A percentile compares a stretch with the other conserved stretches of the same genome.
Evolutionary conservation across 2,797 vertebrate species (phyloP).

Genomic region (Myiotriccus ornatus): DNA sequence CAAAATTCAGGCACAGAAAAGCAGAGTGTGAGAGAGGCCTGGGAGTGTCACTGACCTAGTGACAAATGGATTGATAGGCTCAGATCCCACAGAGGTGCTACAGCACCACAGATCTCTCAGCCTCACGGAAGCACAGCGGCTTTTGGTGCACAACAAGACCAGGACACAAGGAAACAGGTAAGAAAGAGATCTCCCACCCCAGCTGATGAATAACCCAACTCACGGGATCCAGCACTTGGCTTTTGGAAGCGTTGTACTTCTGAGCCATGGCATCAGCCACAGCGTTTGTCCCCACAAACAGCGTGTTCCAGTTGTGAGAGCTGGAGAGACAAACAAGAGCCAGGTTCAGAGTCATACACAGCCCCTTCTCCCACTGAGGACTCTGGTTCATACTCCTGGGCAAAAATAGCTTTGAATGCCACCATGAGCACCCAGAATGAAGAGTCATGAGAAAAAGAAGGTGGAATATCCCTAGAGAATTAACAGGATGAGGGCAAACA

Average conservation of each 20-base stretch:
- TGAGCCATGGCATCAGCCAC: constrained; percentile 93
- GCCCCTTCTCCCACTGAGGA: background rate
- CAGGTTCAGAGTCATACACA: background rate
- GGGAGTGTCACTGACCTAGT: background rate
- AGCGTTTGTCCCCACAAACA: constrained; percentile 92
- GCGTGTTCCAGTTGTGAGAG: constrained; percentile 94
- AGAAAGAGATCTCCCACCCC: background rate
- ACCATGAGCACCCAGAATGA: background rate
- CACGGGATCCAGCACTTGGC: constrained; percentile 93
- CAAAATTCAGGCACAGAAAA: background rate
- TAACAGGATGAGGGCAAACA: background rate
- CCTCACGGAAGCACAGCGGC: fast-evolving
- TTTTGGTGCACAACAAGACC: background rate
- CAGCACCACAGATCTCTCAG: background rate
- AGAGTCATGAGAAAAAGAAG: background rate
- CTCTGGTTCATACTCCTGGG: background rate
- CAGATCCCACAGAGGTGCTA: background rate
- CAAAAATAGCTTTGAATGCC: background rate
- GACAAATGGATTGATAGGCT: background rate
- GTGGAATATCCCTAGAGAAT: background rate
- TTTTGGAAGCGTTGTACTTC: constrained; percentile 93
- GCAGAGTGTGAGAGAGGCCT: background rate
- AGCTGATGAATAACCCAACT: constrained; percentile 68
- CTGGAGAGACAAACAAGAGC: constrained; percentile 64
- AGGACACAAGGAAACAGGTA: background rate